Base-by-base conservation (phyloP, 2,113 vertebrate species). In the Gambusia affinis region DNA sequence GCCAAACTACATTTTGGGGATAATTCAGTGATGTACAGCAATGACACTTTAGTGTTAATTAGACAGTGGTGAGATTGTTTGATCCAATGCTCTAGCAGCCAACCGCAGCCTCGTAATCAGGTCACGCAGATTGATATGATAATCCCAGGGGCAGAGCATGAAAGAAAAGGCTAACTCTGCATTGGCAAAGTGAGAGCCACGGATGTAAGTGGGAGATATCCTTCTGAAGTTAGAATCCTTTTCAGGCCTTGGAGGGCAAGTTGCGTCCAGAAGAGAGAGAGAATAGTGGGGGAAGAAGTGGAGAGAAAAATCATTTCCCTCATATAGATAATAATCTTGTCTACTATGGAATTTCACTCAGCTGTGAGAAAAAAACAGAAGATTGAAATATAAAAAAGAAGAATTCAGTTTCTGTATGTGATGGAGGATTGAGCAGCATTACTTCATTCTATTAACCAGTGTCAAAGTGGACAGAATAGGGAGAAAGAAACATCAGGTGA, bases 141-240 rank as follows among this genome's bases (percentile, higher is more conserved):
- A 90, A 93, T 92, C 92, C 91, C 90, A 81, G 84, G 89, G 90
- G 92, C 84, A 80, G 61, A 28, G 73, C 85, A 89, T 91, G 81
- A 92, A 93, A 93, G 91, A 77, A 89, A 81, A 89, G 92, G 90
- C 93, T 89, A 93, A 93, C 91, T 92, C 90, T 87, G 86, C 90
- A 78, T 80, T 85, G 81, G 88, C 87, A 87, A 82, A 47, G 82
- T 78, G 77, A 68, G n/a, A 84, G 83, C 83, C 75, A 73, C 17
- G 83, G 82, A 91, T 91, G 89, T 88, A 73, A 90, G 82, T 80
- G 78, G 68, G 74, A 89, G 89, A 87, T 83, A 84, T 89, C 80
- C 88, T 79, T 93, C 93, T 91, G 91, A 92, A 93, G 92, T 92
- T 82, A 62, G 85, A 91, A 82, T 89, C 79, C 82, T 86, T 88